Evolutionary conservation across 2,888 invertebrate genomes (phyloP), one percentile per base, ranked within the genome.

Genomic region (Arrhopalites spinosus): DNA sequence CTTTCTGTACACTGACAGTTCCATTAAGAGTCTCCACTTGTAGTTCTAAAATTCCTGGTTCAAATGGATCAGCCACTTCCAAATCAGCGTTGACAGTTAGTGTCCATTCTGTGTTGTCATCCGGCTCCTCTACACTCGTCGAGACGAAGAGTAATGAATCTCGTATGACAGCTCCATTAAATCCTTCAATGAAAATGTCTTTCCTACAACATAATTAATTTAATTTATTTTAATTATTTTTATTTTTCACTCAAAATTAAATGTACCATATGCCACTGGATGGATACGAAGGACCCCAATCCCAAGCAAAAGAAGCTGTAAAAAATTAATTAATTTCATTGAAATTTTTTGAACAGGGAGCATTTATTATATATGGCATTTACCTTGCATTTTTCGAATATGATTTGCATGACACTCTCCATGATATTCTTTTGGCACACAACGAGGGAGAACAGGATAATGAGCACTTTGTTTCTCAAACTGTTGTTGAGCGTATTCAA

Each of bases 261-360:
- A 5, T 43, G 20, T 23, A 94, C 96, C 97, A 98, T 74, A 99
- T 90, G 73, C 98, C 98, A 81, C 93, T 89, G 0, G 96, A 95
- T 0, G 97, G 95, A 80, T 96, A 94, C 0, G 96, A 93, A 0
- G 97, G 95, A 30, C 97, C 98, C 96, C 97, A 98, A 84, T 96
- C 97, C 94, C 98, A 98, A 47, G 92, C 88, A n/a, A n/a, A n/a
- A n/a, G n/a, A n/a, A n/a, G n/a, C n/a, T 27, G 59, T 11, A 7
- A 36, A 11, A 36, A 36, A 36, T 36, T 36, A n/a, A n/a, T n/a
- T n/a, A n/a, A n/a, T n/a, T n/a, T n/a, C n/a, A n/a, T n/a, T n/a
- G n/a, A n/a, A n/a, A n/a, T n/a, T n/a, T n/a, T n/a, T n/a, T n/a
- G n/a, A n/a, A n/a, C n/a, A n/a, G n/a, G n/a, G n/a, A n/a, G n/a